Evolutionary conservation across 2,888 invertebrate species (phyloP), one percentile per base, ranked within the genome.

Genomic region (Cremastinae sp.): DNA sequence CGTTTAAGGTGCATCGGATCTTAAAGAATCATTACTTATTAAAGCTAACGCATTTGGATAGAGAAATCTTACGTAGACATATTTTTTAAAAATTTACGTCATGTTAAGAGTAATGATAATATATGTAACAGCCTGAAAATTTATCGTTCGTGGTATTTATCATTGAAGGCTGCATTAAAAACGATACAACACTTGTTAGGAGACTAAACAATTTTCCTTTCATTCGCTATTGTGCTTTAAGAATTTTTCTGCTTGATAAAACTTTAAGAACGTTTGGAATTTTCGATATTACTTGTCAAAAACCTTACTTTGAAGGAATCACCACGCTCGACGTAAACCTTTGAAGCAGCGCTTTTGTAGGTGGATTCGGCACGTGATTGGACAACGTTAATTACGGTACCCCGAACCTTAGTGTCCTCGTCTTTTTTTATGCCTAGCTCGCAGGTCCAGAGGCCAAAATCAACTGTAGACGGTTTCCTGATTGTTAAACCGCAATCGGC

Each of bases 361-460:
- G 5, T 9, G 2, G 8, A 35, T 14, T 18, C 3, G n/a, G 28
- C 12, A 20, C 65, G 71, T 22, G 37, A 8, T 16, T 58, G 43
- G 0, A 8, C 12, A 43, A 79, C 74, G 8, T 74, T 3, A 8
- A 77, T 72, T 10, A 77, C 47, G 14, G 58, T 53, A 16, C 64
- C 64, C 0, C 41, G 47, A 16, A 51, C 37, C 4, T 39, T 16
- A 0, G 35, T 14, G 20, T 12, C 3, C 1, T 43, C 8, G 3
- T 12, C 53, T 9, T 12, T 10, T 14, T 7, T 4, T 8, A 68
- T 9, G 3, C 71, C 74, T 49, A 85, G 64, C 49, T 82, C 73
- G 59, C 88, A 88, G 73, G 72, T 84, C 87, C 88, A 88, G n/a
- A 78, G 9, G 49, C 87, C 86, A 35, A 83, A 86, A 78, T 89